Percentiles rank a stretch among this genome's conserved stretches.
phyloP scores from a whole-genome alignment of 2,113 vertebrate species.

The Pao palembangensis region DNA sequence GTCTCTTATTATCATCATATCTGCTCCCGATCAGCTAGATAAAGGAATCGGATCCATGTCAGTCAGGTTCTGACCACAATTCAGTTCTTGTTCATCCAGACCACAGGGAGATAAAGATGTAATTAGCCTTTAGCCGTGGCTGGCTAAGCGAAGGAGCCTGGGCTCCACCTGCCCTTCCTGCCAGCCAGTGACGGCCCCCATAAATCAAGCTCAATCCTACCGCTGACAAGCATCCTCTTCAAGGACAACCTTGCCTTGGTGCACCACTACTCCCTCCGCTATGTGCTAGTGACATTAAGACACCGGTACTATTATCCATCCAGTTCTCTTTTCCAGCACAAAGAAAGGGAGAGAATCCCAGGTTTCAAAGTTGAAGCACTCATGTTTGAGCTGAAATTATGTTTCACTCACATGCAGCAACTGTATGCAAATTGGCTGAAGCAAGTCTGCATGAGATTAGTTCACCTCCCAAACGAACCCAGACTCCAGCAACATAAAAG shows the following conservation, averaged over 20 bases:
- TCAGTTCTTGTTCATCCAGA: conserved; percentile 52
- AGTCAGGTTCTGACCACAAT: conserved; percentile 43
- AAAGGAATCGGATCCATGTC: conserved; percentile 53
- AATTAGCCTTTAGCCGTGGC: conserved; percentile 70
- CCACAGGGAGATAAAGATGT: conserved; percentile 70
- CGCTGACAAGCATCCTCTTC: conserved; percentile 72
- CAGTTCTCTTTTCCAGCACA: conserved; percentile 56
- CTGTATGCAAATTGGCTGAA: conserved; percentile 65
- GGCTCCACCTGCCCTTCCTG: conserved; percentile 63
- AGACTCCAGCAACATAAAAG: conserved; percentile 35
- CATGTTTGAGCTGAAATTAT: conserved; percentile 35
- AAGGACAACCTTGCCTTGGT: conserved; percentile 67
- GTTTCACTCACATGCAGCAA: conserved; percentile 48
- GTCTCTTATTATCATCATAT: conserved; percentile 41
- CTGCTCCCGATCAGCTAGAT: conserved; percentile 51
- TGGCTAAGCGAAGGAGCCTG: conserved; percentile 63
- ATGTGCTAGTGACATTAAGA: conserved; percentile 50
- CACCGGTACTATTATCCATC: conserved; percentile 57
- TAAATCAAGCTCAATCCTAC: conserved; percentile 75
- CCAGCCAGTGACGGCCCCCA: conserved; percentile 62
- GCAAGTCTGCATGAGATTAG: conserved; percentile 45
- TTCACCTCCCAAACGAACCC: conserved; percentile 36
- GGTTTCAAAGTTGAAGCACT: conserved; percentile 23
- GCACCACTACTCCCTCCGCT: conserved; percentile 28
- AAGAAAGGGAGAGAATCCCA: conserved; percentile 49